Conservation (phyloP, 2,113 vertebrate species). For the Suncus etruscus region DNA sequence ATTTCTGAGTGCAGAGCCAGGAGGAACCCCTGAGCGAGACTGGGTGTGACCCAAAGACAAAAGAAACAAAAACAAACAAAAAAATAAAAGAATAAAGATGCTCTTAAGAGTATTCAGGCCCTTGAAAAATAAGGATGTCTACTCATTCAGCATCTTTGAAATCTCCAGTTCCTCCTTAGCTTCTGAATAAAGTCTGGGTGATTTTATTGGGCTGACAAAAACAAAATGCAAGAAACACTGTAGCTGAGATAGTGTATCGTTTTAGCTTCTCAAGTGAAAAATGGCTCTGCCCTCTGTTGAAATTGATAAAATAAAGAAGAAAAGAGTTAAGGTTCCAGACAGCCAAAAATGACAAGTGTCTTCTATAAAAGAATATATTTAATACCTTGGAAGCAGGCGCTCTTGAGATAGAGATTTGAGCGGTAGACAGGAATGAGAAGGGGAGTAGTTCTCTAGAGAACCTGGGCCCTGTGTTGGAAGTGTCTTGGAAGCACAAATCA, state of each 20-base stretch:
- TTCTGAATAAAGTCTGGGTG: not conserved
- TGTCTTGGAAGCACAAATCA: not conserved
- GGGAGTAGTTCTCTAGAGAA: not conserved
- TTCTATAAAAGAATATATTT: not conserved
- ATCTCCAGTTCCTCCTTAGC: not conserved
- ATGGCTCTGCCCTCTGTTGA: not conserved
- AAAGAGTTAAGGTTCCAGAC: not conserved
- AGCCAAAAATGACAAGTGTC: conserved; percentile 1
- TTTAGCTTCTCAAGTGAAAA: not conserved
- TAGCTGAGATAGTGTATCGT: not conserved
- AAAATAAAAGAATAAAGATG: too few relatives aligned
- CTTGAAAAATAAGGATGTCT: not conserved
- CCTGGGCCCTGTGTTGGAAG: not conserved
- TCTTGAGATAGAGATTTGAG: not conserved
- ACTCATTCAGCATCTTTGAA: not conserved
- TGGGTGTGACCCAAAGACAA: too few relatives aligned
- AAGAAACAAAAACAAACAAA: too few relatives aligned
- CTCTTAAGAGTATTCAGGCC: not conserved
- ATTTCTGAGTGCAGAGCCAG: too few relatives aligned
- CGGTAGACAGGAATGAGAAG: not conserved
- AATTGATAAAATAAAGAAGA: not conserved
- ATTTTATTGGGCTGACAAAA: not conserved
- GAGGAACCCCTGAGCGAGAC: too few relatives aligned
- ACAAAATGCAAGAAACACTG: not conserved
- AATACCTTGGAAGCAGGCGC: not conserved